phyloP scores from a whole-genome alignment of 1,140 invertebrate genomes.

The Pseudomyrmex dendroicus region DNA sequence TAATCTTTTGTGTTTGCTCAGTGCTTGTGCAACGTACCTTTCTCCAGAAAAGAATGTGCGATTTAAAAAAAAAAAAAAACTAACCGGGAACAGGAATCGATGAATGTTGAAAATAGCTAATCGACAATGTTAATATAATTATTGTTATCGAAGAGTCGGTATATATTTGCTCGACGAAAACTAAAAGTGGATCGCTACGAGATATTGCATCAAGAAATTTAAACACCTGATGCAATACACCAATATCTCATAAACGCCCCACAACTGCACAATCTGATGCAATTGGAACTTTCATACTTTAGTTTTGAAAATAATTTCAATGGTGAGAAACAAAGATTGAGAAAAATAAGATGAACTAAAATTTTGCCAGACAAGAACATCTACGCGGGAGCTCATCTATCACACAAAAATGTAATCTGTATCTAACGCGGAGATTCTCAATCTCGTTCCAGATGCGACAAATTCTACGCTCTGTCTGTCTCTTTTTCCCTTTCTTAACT shows the following conservation, averaged over 20 bases:
- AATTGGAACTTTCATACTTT: too few relatives aligned
- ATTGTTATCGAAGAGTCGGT: neutral
- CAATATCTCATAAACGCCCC: neutral
- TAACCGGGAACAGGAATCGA: too few relatives aligned
- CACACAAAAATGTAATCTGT: constrained; percentile 56
- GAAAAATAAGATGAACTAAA: neutral
- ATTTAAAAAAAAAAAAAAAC: too few relatives aligned
- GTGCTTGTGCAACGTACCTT: too few relatives aligned
- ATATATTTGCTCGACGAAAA: neutral
- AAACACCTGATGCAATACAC: constrained; percentile 12
- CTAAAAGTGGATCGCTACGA: neutral
- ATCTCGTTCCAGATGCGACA: constrained; percentile 23
- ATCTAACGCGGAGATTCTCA: constrained; percentile 55
- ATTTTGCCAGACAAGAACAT: constrained; percentile 57
- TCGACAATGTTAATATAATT: neutral
- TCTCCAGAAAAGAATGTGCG: too few relatives aligned
- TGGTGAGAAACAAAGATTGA: too few relatives aligned
- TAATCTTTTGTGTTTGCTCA: too few relatives aligned
- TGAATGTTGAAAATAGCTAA: too few relatives aligned
- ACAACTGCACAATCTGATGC: neutral
- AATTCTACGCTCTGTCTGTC: neutral
- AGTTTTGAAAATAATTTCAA: too few relatives aligned
- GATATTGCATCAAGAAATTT: constrained; percentile 15
- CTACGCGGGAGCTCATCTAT: constrained; percentile 42
- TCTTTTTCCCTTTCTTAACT: neutral